These are phyloP conservation scores for Unio pictorum DNA, from an alignment of 2,888 invertebrate genomes.

Conservation along the genomic window DNA sequence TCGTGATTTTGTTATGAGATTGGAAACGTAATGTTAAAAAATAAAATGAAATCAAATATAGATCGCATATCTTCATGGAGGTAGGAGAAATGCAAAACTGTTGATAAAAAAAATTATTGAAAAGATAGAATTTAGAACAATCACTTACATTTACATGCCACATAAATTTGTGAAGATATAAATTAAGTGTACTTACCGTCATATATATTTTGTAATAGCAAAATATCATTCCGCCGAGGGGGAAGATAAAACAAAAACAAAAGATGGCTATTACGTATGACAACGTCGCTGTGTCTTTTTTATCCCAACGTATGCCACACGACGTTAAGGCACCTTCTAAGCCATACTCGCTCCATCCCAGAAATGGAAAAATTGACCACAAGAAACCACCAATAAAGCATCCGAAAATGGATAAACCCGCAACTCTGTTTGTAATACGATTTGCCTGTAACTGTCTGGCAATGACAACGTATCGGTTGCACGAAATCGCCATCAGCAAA, in stretches of 20 bases:
- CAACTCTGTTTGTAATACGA: slow-evolving; percentile 45
- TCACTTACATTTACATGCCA: too few species aligned
- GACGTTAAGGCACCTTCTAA: slow-evolving; percentile 50
- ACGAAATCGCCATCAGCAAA: slow-evolving; percentile 53
- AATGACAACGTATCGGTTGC: slow-evolving; percentile 61
- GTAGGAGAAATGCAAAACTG: too few species aligned
- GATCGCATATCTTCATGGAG: too few species aligned
- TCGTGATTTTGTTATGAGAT: too few species aligned
- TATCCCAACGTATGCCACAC: slow-evolving; percentile 50
- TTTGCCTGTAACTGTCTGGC: slow-evolving; percentile 46
- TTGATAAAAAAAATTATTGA: too few species aligned
- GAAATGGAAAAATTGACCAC: slow-evolving; percentile 55
- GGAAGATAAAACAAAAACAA: slow-evolving; percentile 51
- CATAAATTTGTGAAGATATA: too few species aligned
- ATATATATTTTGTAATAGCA: slow-evolving; percentile 50
- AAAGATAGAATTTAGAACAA: too few species aligned
- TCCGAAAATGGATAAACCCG: slow-evolving; percentile 19
- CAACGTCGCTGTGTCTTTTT: slow-evolving; percentile 27
- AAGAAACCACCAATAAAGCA: slow-evolving; percentile 46
- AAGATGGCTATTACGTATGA: slow-evolving; percentile 54
- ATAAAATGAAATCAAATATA: too few species aligned
- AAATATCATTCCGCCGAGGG: slow-evolving; percentile 45
- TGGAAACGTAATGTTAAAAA: too few species aligned
- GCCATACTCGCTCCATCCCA: slow-evolving; percentile 60
- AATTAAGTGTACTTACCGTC: slow-evolving; percentile 44